Base-by-base conservation (phyloP, 1,140 invertebrate genomes). In the Tachypleus tridentatus region DNA sequence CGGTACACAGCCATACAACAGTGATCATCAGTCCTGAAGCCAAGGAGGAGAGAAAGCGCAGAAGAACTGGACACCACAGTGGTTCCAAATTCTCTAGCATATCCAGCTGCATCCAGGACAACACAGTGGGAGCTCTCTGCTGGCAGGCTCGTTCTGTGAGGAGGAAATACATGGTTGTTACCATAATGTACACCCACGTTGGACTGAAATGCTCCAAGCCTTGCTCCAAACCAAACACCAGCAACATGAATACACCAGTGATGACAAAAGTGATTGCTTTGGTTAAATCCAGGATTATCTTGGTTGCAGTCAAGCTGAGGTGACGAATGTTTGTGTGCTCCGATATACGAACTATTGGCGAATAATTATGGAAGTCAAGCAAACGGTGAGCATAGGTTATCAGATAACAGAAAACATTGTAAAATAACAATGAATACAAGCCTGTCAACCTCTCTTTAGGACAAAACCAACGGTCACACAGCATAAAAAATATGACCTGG, bases 191-290 rank as follows among this genome's bases (percentile, higher is more conserved):
- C 4, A 79, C 29, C 0, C 80, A 73, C 0, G 84, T 85, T 0
- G 87, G 87, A 69, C 82, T 81, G 73, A 87, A 89, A 73, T 88
- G 80, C 64, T 88, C 80, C 51, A 88, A 75, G 1, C 86, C 86
- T 76, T 87, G 85, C 73, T 88, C 86, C 51, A 88, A 73, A 10
- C 85, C 86, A 63, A 88, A 83, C 0, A 87, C 85, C 0, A 88
- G 77, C 4, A 88, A 77, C 77, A 87, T 84, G 72, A 87, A 88
- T 3, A 85, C 86, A n/a, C 87, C 79, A 4, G 87, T 89, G 49
- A 88, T 85, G 49, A 87, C 81, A 72, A 88, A 89, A 3, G 87
- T 88, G 47, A 89, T 83, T 1, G 86, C 86, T 77, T 88, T 89
- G 5, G 86, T 88, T 84, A 87, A 88, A 76, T 89, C 87, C 10